Conservation (phyloP, 2,113 vertebrate species). For the Chaetorhynchus papuensis region DNA sequence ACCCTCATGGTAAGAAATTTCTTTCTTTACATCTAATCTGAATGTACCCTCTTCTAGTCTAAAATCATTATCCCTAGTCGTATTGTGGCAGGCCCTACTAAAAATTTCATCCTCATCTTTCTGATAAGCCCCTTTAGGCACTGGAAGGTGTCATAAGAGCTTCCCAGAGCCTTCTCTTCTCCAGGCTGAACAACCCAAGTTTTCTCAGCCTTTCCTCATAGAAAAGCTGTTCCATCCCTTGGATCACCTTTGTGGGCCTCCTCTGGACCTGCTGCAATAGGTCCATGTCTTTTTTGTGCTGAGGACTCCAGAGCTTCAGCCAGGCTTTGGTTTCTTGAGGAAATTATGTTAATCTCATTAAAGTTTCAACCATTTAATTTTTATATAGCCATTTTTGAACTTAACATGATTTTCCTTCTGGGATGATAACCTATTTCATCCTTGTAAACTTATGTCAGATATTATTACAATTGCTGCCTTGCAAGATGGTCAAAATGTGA, state of each 20-base stretch:
- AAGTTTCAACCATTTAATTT: neutral
- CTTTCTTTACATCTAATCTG: neutral
- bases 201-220: neutral
- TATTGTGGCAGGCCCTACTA: neutral
- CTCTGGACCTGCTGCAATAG: neutral
- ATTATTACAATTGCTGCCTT: neutral
- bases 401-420: neutral
- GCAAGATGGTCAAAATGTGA: neutral
- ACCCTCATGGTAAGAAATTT: neutral
- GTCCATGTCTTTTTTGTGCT: neutral
- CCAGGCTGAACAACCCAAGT: neutral
- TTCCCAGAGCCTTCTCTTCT: neutral
- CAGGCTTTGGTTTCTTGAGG: neutral
- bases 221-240: neutral
- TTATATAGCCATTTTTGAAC: neutral
- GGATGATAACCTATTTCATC: neutral
- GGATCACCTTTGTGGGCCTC: neutral
- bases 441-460: neutral
- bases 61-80: neutral
- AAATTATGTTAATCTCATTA: neutral
- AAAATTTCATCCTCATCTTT: neutral
- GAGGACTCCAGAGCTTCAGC: neutral
- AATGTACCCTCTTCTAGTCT: neutral
- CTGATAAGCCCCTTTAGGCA: neutral
- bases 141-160: neutral